phyloP scores from a whole-genome alignment of 2,113 vertebrate species.

The Psettodes erumei region DNA sequence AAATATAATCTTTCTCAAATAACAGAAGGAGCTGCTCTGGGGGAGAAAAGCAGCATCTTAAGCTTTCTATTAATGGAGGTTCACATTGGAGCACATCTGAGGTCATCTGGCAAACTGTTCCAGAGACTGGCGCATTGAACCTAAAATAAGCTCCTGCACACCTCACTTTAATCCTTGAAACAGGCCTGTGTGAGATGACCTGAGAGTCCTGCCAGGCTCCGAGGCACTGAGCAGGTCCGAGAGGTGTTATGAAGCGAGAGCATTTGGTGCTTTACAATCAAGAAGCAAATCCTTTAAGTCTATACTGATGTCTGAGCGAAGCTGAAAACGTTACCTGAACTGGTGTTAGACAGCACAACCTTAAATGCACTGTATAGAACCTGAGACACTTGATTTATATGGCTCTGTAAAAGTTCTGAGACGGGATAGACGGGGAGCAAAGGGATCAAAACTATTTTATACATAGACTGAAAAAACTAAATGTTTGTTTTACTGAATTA shows the following conservation, averaged over 20 bases:
- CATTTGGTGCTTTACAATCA: slow-evolving; percentile 15
- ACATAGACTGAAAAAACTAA: neutral
- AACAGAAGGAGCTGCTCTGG: neutral
- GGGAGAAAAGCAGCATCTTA: neutral
- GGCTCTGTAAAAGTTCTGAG: neutral
- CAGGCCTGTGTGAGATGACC: slow-evolving; percentile 21
- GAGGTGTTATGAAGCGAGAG: neutral
- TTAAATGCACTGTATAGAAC: neutral
- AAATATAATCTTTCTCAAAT: neutral
- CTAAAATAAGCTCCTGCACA: neutral
- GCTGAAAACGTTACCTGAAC: neutral
- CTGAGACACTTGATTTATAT: neutral
- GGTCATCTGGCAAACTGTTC: neutral
- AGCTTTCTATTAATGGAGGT: neutral
- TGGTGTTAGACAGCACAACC: neutral
- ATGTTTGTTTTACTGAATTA: neutral
- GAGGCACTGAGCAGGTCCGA: slow-evolving; percentile 17
- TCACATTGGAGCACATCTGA: neutral
- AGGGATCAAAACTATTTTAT: neutral
- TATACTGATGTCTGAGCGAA: neutral
- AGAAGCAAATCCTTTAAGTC: neutral
- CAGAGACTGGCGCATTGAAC: neutral
- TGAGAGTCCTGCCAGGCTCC: slow-evolving; percentile 17
- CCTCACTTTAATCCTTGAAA: slow-evolving; percentile 17
- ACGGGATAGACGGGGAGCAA: neutral